phyloP scores from a whole-genome alignment of 23 tunicate species.

The Ascidia mentula region DNA sequence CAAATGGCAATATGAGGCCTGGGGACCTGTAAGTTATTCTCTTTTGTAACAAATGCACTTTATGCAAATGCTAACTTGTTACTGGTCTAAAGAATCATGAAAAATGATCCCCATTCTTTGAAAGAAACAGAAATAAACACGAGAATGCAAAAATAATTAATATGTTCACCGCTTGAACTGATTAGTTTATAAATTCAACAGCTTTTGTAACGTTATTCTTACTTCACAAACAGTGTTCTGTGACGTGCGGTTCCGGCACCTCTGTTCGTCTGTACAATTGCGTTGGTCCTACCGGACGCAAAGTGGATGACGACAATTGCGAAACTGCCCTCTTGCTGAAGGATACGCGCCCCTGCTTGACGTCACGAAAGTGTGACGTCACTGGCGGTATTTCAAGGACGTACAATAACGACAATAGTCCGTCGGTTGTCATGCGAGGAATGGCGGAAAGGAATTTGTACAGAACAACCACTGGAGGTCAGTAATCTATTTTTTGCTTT shows the following conservation, averaged over 20 bases:
- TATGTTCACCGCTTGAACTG: no score
- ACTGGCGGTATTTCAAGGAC: not conserved
- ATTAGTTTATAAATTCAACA: no score
- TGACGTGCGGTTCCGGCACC: conserved; percentile 66
- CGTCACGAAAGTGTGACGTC: conserved; percentile 18
- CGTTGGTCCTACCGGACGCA: conserved; percentile 23
- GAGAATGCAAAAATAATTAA: no score
- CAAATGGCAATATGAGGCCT: conserved; percentile 56
- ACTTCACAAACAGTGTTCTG: conserved; percentile 52
- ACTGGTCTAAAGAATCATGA: no score
- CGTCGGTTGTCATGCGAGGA: conserved; percentile 30
- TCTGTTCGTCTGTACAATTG: conserved; percentile 47
- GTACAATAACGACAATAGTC: conserved; percentile 11
- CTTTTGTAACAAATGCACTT: no score
- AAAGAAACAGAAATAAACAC: no score
- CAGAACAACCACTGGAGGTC: conserved; percentile 8
- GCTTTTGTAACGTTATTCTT: no score
- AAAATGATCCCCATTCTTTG: no score
- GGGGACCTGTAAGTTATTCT: conserved; percentile 78
- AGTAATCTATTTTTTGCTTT: not conserved
- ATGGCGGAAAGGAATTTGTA: conserved; percentile 14
- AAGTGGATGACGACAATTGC: conserved; percentile 31
- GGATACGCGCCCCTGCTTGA: conserved; percentile 32
- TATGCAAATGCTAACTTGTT: no score
- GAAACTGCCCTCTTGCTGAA: conserved; percentile 16